Evolutionary conservation across 2,888 invertebrate species (phyloP).

Genomic region (Penaeus monodon): DNA sequence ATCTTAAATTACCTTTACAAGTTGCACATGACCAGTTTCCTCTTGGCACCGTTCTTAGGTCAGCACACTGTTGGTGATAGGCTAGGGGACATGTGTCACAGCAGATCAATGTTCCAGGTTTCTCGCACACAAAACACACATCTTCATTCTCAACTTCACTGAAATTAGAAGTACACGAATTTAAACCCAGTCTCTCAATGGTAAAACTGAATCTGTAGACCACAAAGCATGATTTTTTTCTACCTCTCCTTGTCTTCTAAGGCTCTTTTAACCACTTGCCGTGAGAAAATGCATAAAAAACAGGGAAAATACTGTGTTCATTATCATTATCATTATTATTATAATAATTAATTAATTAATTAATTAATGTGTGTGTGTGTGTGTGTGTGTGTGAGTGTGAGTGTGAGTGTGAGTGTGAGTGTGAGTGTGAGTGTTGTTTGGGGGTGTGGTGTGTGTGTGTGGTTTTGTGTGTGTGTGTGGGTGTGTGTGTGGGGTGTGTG

Average conservation of each 20-base stretch:
- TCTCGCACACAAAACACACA: conserved; percentile 77
- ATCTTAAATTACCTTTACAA: conserved; percentile 69
- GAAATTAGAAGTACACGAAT: neutral
- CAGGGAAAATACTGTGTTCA: no score
- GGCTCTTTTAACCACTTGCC: neutral
- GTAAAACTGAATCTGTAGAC: neutral
- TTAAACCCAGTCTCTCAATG: neutral
- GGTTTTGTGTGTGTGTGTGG: no score
- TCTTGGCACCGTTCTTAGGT: conserved; percentile 76
- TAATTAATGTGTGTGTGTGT: no score
- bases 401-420: no score
- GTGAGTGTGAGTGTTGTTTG: no score
- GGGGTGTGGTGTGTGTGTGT: no score
- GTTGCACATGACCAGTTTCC: conserved; percentile 76
- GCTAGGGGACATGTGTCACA: conserved; percentile 77
- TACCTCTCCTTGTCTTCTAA: neutral
- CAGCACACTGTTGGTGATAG: conserved; percentile 82
- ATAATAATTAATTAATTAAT: no score
- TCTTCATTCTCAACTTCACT: conserved; percentile 65
- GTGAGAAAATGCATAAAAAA: no score
- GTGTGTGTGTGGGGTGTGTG: no score
- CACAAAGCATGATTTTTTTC: neutral
- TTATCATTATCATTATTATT: no score
- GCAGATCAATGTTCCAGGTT: conserved; percentile 77
- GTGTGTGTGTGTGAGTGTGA: no score